Conservation (phyloP, 2,888 invertebrate genomes). For the Euplagia quadripunctaria region DNA sequence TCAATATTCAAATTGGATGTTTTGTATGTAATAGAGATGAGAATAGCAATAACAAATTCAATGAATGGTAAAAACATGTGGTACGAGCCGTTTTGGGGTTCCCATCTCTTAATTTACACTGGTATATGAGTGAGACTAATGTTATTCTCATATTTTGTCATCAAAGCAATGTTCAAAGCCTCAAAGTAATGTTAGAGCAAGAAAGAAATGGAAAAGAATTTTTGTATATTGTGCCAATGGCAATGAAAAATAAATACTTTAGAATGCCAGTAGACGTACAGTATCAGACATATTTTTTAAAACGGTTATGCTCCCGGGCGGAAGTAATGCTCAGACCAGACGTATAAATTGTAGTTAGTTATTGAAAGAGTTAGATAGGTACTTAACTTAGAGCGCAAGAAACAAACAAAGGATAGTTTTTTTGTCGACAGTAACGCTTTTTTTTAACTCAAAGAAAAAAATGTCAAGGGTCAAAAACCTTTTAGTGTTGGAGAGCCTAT, state of each 20-base stretch:
- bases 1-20: slow-evolving; percentile 24
- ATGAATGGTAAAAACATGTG: slow-evolving; percentile 21
- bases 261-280: no score
- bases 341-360: no score
- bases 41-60: slow-evolving; percentile 19
- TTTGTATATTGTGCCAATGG: not conserved
- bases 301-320: no score
- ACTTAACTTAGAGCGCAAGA: no score
- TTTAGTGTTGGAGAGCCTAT: no score
- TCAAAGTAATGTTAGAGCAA: not conserved
- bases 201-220: not conserved
- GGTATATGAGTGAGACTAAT: not conserved
- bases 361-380: no score
- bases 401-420: no score
- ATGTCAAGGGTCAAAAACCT: no score
- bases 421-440: no score
- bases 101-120: slow-evolving; percentile 17
- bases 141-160: not conserved
- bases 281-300: no score
- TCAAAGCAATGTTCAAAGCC: not conserved
- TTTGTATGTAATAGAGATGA: slow-evolving; percentile 18
- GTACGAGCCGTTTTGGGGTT: slow-evolving; percentile 1
- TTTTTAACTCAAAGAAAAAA: no score
- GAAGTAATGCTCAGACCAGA: no score
- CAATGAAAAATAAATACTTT: not conserved